phyloP scores from a whole-genome alignment of 92 coral and sea anemone species.

The Porites evermanni region DNA sequence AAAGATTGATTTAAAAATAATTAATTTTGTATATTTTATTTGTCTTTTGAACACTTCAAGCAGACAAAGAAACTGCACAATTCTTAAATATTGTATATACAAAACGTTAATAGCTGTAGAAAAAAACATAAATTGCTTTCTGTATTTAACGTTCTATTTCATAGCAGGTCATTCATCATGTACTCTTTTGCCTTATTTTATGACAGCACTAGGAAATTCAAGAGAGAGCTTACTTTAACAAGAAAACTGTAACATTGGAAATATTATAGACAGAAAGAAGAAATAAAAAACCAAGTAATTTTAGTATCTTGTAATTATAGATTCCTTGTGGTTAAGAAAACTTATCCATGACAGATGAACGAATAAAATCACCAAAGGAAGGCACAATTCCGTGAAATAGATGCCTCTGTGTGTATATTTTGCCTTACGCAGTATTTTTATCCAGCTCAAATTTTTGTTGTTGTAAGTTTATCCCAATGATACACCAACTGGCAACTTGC shows the following conservation, averaged over 20 bases:
- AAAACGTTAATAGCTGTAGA: neutral
- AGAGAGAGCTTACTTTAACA: neutral
- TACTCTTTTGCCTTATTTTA: neutral
- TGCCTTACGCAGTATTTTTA: too few relatives aligned
- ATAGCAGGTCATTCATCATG: neutral
- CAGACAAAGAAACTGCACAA: neutral
- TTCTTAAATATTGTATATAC: constrained; percentile 24
- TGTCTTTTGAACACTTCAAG: neutral
- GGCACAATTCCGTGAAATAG: neutral
- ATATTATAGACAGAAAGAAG: neutral
- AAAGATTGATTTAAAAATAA: neutral
- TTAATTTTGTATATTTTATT: constrained; percentile 10
- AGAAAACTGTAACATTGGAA: neutral
- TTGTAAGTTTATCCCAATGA: too few relatives aligned
- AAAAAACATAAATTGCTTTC: neutral
- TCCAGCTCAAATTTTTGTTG: too few relatives aligned
- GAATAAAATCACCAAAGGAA: neutral
- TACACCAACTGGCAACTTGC: too few relatives aligned
- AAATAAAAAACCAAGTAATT: neutral
- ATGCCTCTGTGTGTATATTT: too few relatives aligned
- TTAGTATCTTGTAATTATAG: neutral
- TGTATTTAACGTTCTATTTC: neutral
- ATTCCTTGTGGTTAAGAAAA: neutral
- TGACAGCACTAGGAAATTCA: neutral
- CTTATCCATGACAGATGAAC: neutral